Evolutionary conservation across 2,888 invertebrate species (phyloP), one percentile per base, ranked within the genome.

Genomic region (Drosophila subquinaria): DNA sequence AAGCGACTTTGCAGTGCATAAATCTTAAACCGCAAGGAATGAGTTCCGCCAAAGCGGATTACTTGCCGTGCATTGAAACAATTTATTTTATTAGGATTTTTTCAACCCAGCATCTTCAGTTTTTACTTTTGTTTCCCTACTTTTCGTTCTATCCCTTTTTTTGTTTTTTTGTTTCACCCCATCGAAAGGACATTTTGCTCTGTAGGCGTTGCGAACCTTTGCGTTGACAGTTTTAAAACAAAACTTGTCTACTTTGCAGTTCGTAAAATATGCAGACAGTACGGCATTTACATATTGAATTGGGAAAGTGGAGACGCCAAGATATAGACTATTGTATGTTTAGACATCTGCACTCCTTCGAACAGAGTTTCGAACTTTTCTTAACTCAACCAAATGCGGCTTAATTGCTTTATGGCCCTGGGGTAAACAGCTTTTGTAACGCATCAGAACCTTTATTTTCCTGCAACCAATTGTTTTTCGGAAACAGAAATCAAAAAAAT

Each of bases 201-300:
- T 20, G 84, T 84, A 81, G 84, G 84, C 84, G 82, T 88, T 70
- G 71, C 60, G 55, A 64, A 13, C 45, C 63, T 71, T 67, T 47
- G 73, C 85, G 89, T 81, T 87, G 89, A 89, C 87, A 87, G 83
- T 89, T 84, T 87, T 84, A 89, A 88, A 88, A 78, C 87, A 86
- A 83, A 88, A 88, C 70, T 83, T 88, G 83, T 83, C 89, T 83
- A 77, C 81, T 86, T 86, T 81, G 89, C 83, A 86, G 87, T 83
- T 83, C 64, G 84, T 83, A 81, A 88, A 88, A 84, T 78, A 84
- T 87, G 69, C 84, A 71, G 77, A 78, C 76, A 69, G 23, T 64
- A 63, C 76, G 53, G 76, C 77, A 77, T 77, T 77, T 70, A 67
- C 76, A 77, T 76, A 79, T 76, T 67, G 76, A 62, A 59, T 59